Evolutionary conservation across 2,113 vertebrate species (phyloP).

Genomic region (Casuarius casuarius): DNA sequence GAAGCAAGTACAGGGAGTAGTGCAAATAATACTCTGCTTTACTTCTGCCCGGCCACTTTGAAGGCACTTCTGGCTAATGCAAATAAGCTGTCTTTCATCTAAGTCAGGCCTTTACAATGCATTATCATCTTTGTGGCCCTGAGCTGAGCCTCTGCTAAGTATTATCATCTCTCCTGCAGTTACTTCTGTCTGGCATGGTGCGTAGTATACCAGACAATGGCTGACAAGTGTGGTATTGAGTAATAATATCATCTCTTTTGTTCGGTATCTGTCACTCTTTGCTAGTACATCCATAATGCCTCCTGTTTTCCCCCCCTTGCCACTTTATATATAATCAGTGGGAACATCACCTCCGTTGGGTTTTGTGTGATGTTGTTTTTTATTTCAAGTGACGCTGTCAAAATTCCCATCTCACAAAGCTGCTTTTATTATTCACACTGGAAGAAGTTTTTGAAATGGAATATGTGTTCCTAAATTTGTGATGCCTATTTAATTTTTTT

Average conservation of each 20-base stretch:
- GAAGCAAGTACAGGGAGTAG: too few relatives aligned
- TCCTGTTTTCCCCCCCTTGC: background rate
- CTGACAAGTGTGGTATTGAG: background rate
- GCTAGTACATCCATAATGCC: background rate
- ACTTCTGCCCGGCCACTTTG: background rate
- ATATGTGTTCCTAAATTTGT: background rate
- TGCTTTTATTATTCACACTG: background rate
- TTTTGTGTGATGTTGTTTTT: background rate
- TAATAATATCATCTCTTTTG: too few relatives aligned
- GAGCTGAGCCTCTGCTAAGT: background rate
- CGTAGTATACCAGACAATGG: background rate
- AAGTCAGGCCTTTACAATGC: background rate
- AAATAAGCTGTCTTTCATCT: background rate
- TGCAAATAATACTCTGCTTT: background rate
- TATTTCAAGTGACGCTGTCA: background rate
- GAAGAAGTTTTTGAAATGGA: background rate
- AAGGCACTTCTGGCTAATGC: background rate
- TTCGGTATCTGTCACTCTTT: background rate
- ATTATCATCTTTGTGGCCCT: background rate
- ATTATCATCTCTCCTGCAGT: background rate
- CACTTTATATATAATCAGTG: background rate
- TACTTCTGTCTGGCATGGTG: background rate
- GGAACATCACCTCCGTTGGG: background rate
- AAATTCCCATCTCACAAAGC: background rate
- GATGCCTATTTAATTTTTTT: background rate